A percentile compares a stretch with the other conserved stretches of the same genome.
phyloP scores from a whole-genome alignment of 2,888 invertebrate genomes.

The Nematopogon swammerdamellus region DNA sequence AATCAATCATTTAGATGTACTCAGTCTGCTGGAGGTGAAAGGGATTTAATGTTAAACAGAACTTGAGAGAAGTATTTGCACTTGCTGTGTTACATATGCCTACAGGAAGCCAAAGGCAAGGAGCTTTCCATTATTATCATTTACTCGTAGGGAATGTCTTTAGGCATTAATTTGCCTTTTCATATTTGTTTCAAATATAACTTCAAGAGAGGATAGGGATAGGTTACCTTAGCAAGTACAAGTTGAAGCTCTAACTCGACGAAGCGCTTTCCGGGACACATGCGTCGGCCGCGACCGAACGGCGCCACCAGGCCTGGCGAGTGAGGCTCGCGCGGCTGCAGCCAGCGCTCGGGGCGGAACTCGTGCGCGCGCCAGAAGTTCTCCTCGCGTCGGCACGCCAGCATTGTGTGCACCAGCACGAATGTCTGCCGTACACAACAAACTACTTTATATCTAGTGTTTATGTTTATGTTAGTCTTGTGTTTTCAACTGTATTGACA shows the following conservation, averaged over 20 bases:
- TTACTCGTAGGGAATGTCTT: no score
- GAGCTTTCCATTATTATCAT: no score
- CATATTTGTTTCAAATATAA: no score
- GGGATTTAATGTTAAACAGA: no score
- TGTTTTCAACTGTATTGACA: not conserved
- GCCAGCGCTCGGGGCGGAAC: conserved; percentile 78
- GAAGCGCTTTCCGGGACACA: conserved; percentile 84
- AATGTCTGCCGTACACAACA: conserved; percentile 61
- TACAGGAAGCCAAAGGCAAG: no score
- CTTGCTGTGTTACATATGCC: no score
- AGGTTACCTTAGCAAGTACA: conserved; percentile 66
- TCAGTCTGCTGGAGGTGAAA: no score
- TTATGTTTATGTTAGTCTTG: not conserved
- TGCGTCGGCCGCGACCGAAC: conserved; percentile 76
- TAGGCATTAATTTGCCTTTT: no score
- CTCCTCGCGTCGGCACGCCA: conserved; percentile 72
- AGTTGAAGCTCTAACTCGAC: conserved; percentile 75
- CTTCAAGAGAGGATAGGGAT: no score
- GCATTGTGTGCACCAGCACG: conserved; percentile 76
- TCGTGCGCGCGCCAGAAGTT: conserved; percentile 71
- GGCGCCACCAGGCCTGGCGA: conserved; percentile 69
- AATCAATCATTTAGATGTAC: no score
- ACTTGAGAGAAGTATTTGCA: no score
- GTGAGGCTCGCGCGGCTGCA: conserved; percentile 47
- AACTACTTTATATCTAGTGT: not conserved